Evolutionary conservation across 2,797 vertebrate species (phyloP).

Genomic region (Uromys caudimaculatus): DNA sequence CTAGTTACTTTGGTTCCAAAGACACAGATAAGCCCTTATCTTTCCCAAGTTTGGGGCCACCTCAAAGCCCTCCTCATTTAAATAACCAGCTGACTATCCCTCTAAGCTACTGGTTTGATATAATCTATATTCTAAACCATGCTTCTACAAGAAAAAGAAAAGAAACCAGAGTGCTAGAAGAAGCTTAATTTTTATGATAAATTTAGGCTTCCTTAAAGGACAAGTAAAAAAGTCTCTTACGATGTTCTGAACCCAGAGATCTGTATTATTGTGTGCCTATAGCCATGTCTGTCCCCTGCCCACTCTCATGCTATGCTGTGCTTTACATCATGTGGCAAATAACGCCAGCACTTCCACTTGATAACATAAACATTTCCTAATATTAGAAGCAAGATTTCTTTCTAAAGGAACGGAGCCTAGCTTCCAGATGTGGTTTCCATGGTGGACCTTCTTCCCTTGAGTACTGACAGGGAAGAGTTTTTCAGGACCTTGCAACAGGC

Average conservation of each 20-base stretch:
- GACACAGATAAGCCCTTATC: conserved; percentile 58
- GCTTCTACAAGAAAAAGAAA: conserved; percentile 52
- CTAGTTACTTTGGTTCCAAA: conserved; percentile 56
- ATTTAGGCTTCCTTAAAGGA: conserved; percentile 81
- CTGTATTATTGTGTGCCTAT: conserved; percentile 75
- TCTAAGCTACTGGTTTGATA: conserved; percentile 61
- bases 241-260: conserved; percentile 71
- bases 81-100: conserved; percentile 75
- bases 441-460: conserved; percentile 68
- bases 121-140: conserved; percentile 61
- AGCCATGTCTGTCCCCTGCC: conserved; percentile 78
- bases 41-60: conserved; percentile 45
- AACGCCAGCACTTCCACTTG: conserved; percentile 80
- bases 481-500: conserved; percentile 82
- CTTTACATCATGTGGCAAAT: conserved; percentile 82
- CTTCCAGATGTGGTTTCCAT: conserved; percentile 82
- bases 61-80: conserved; percentile 63
- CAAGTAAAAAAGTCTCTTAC: conserved; percentile 81
- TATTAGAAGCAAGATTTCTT: conserved; percentile 75
- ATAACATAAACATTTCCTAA: conserved; percentile 80
- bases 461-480: conserved; percentile 81
- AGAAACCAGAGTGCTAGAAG: conserved; percentile 53
- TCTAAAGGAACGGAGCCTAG: conserved; percentile 74
- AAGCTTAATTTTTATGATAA: conserved; percentile 81
- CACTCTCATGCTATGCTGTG: conserved; percentile 71